Conservation (phyloP, 2,888 invertebrate genomes). For the Proisotoma minuta region DNA sequence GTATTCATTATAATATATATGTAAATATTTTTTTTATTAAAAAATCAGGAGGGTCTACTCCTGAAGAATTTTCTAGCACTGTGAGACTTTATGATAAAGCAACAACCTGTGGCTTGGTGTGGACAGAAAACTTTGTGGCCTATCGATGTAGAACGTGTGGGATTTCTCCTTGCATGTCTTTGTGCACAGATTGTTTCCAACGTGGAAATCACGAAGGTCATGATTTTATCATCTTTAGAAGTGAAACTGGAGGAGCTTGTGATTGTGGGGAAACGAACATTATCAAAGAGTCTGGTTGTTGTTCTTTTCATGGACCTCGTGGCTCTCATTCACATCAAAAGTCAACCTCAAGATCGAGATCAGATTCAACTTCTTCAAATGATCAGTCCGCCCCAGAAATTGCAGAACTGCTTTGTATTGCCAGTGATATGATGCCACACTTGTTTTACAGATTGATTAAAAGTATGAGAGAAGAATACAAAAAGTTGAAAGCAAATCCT, state of each 20-base stretch:
- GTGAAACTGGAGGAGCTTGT: constrained; percentile 58
- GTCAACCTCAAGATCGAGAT: constrained; percentile 1
- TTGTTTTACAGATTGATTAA: constrained; percentile 53
- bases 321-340: constrained; percentile 7
- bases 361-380: constrained; percentile 11
- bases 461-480: constrained; percentile 52
- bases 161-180: constrained; percentile 56
- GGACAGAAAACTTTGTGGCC: constrained; percentile 76
- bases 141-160: constrained; percentile 57
- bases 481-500: constrained; percentile 18
- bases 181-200: constrained; percentile 57
- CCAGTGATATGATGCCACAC: constrained; percentile 54
- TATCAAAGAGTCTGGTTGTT: constrained; percentile 54
- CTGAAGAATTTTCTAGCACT: constrained; percentile 86
- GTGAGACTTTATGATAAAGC: constrained; percentile 91
- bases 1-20: too few relatives aligned
- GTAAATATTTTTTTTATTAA: too few relatives aligned
- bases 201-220: constrained; percentile 56
- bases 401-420: constrained; percentile 52
- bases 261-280: constrained; percentile 57
- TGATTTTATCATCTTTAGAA: constrained; percentile 58
- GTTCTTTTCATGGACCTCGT: constrained; percentile 25
- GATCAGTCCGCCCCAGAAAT: constrained; percentile 49
- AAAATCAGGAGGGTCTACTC: constrained; percentile 86
- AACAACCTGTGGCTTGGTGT: constrained; percentile 93